Evolutionary conservation across 2,888 invertebrate genomes (phyloP).

Genomic region (Nephrotoma appendiculata): DNA sequence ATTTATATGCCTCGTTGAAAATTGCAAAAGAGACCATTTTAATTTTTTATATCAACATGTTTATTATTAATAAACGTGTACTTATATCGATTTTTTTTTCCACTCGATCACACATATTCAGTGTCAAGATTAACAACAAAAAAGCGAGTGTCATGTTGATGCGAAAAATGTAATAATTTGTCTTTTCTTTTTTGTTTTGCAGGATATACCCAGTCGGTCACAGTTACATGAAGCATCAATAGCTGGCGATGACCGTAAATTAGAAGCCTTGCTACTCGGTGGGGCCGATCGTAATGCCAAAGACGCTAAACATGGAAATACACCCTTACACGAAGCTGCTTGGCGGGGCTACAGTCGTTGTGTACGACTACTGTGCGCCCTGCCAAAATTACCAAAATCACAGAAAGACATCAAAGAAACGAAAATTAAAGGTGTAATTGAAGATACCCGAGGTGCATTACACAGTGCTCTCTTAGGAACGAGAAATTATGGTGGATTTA

Average conservation of each 20-base stretch:
- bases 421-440: conserved; percentile 19
- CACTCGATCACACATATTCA: background rate
- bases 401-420: conserved; percentile 12
- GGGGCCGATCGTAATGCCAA: conserved; percentile 24
- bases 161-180: background rate
- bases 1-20: background rate
- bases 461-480: conserved; percentile 47
- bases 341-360: conserved; percentile 89
- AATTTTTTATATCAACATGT: background rate
- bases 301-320: conserved; percentile 61
- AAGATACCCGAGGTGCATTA: conserved; percentile 33
- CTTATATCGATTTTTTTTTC: background rate
- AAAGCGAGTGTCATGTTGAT: background rate
- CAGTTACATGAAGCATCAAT: conserved; percentile 24
- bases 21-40: background rate
- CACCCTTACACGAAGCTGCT: conserved; percentile 84
- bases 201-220: conserved; percentile 23
- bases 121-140: background rate
- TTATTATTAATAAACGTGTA: background rate
- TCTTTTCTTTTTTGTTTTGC: background rate
- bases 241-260: conserved; percentile 22
- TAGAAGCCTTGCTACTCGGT: conserved; percentile 21
- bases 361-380: conserved; percentile 48
- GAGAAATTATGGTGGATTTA: conserved; percentile 76
- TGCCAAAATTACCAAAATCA: conserved; percentile 15